Evolutionary conservation across 53 echinoderm and acorn worm genomes (phyloP).

Genomic region (Hippasteria phrygiana): DNA sequence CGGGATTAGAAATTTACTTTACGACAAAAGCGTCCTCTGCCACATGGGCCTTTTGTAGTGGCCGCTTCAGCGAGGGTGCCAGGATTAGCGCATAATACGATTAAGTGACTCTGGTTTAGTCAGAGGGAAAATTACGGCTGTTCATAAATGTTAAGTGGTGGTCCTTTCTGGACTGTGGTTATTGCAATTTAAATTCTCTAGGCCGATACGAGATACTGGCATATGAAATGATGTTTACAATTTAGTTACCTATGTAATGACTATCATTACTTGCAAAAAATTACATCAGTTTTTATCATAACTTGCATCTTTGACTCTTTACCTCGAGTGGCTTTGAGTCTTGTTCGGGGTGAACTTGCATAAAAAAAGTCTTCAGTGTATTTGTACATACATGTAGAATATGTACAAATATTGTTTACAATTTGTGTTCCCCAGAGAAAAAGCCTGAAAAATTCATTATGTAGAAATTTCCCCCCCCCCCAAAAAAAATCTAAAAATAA

Average conservation of each 20-base stretch:
- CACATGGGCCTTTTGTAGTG: not conserved
- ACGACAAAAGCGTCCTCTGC: constrained; percentile 4
- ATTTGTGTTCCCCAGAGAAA: too few relatives aligned
- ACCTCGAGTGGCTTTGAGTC: too few relatives aligned
- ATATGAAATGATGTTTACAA: not conserved
- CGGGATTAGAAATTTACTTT: constrained; percentile 1
- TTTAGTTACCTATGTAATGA: not conserved
- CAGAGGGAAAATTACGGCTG: constrained; percentile 39
- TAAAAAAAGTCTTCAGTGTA: too few relatives aligned
- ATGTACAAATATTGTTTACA: too few relatives aligned
- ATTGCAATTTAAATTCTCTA: not conserved
- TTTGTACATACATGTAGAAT: too few relatives aligned
- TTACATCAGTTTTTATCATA: too few relatives aligned
- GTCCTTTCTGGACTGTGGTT: not conserved
- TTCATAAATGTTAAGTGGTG: constrained; percentile 32
- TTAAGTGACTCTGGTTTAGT: constrained; percentile 35
- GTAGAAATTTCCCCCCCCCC: too few relatives aligned
- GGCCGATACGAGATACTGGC: not conserved
- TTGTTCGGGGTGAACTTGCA: too few relatives aligned
- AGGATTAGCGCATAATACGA: constrained; percentile 39
- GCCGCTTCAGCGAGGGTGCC: not conserved
- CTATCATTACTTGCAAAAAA: too few relatives aligned
- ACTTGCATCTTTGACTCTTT: too few relatives aligned
- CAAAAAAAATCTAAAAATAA: too few relatives aligned
- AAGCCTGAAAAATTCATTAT: too few relatives aligned